Evolutionary conservation across 2,797 vertebrate genomes (phyloP).

Genomic region (Ctenopoma multispine): DNA sequence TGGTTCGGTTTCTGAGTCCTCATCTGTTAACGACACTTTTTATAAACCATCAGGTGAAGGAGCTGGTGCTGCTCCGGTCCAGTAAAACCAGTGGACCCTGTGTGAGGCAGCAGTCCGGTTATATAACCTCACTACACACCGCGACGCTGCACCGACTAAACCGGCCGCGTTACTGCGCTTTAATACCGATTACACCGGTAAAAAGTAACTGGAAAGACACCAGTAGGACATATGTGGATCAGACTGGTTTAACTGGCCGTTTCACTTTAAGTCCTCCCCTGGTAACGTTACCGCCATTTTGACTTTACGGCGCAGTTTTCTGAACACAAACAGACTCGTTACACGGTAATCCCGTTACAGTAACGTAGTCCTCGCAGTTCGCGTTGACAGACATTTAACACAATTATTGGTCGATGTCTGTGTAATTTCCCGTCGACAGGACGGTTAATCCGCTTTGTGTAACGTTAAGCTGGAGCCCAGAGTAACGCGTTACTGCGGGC

Average conservation of each 20-base stretch:
- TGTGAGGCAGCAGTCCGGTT: slow-evolving; percentile 24
- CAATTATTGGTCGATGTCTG: background rate
- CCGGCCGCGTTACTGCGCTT: background rate
- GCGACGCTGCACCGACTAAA: background rate
- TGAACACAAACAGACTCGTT: background rate
- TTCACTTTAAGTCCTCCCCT: no score
- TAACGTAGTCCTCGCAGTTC: accelerated
- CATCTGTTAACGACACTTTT: no score
- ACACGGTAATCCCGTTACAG: background rate
- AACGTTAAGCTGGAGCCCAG: slow-evolving; percentile 21
- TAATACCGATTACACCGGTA: no score
- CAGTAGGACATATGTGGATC: no score
- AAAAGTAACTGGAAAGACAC: no score
- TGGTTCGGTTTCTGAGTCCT: no score
- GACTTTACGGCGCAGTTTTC: slow-evolving; percentile 6
- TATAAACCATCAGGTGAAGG: no score
- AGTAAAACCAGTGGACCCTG: no score
- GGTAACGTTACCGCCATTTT: slow-evolving; percentile 43
- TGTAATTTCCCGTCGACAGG: background rate
- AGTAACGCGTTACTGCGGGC: slow-evolving; percentile 54
- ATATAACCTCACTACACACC: slow-evolving; percentile 41
- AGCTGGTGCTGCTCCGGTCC: no score
- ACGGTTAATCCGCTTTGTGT: slow-evolving; percentile 54
- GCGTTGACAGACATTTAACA: accelerated
- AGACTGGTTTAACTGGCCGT: no score